Evolutionary conservation across 92 coral and sea anemone species (phyloP).

Genomic region (Ricordea florida): DNA sequence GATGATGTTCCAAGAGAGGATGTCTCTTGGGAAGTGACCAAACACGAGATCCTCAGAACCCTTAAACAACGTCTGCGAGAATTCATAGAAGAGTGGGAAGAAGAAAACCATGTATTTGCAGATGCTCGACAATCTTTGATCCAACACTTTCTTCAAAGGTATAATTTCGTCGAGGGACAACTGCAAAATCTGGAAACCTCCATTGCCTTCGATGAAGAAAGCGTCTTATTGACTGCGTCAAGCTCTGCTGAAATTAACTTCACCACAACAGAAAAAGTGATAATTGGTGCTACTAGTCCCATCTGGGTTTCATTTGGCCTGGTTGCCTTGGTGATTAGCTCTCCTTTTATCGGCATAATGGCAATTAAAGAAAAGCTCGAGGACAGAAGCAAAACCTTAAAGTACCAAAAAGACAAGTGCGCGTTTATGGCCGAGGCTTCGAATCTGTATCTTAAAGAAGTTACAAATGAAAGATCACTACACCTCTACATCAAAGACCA

Average conservation of each 20-base stretch:
- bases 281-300: slow-evolving; percentile 11
- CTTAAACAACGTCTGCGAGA: not conserved
- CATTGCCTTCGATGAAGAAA: not conserved
- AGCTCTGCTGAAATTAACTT: not conserved
- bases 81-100: slow-evolving; percentile 22
- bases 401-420: not conserved
- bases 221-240: not conserved
- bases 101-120: slow-evolving; percentile 1
- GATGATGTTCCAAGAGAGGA: not conserved
- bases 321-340: not conserved
- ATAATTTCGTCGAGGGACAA: not conserved
- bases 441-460: not conserved
- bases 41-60: not conserved
- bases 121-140: not conserved
- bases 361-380: not conserved
- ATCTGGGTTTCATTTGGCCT: slow-evolving; percentile 49
- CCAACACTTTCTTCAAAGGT: not conserved
- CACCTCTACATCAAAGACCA: not conserved
- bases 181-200: not conserved
- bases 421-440: not conserved
- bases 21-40: slow-evolving; percentile 5
- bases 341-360: not conserved
- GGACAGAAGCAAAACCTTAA: not conserved
- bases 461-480: not conserved
- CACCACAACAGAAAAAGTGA: not conserved